Percentiles rank a stretch among this genome's conserved stretches.
Conservation (phyloP, 2,113 vertebrate species). For the Tiliqua scincoides region DNA sequence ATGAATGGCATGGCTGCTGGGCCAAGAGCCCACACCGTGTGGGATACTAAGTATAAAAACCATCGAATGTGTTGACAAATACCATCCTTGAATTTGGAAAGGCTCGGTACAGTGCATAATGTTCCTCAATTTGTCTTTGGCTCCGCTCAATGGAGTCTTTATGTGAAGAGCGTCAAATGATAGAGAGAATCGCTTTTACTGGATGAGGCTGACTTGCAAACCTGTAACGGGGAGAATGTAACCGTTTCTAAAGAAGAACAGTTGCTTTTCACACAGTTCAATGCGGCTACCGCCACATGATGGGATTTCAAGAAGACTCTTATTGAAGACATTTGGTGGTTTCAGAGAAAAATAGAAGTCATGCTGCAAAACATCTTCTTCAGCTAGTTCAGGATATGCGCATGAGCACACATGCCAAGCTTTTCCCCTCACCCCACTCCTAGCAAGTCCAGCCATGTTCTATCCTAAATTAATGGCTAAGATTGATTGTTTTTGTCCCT, state of each 20-base stretch:
- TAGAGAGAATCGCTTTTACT: background rate
- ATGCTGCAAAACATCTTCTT: conserved; percentile 29
- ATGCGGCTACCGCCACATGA: conserved; percentile 42
- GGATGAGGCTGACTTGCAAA: background rate
- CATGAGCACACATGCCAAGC: background rate
- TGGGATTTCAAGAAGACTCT: conserved; percentile 29
- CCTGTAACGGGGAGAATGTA: background rate
- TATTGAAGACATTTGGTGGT: conserved; percentile 48
- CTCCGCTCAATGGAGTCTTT: background rate
- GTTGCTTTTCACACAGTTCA: conserved; percentile 33
- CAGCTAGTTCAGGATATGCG: background rate
- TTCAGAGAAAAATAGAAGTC: conserved; percentile 48
- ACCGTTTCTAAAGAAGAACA: background rate
- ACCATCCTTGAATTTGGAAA: background rate
- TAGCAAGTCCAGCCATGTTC: too few species aligned
- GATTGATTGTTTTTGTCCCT: background rate
- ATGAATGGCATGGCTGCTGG: conserved; percentile 32
- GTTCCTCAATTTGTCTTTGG: conserved; percentile 4
- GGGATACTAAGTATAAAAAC: conserved; percentile 46
- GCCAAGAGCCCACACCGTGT: conserved; percentile 41
- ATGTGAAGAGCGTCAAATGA: background rate
- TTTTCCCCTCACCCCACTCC: background rate
- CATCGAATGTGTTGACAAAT: background rate
- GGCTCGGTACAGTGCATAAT: background rate
- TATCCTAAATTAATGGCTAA: too few species aligned